phyloP scores from a whole-genome alignment of 2,888 invertebrate genomes.

The Trachelus stipa region DNA sequence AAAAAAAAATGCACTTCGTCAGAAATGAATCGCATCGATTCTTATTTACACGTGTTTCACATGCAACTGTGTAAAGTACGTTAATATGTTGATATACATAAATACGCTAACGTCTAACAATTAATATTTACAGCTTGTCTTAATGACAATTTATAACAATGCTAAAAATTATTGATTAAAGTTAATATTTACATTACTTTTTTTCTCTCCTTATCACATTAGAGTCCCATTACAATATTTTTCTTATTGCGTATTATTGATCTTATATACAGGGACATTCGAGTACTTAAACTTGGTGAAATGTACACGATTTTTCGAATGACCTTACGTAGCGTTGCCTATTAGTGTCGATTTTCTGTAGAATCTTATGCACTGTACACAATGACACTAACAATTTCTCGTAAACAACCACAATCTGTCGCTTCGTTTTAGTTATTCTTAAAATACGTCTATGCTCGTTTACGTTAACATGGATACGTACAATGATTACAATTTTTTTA shows the following conservation, averaged over 20 bases:
- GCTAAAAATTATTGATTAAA: conserved; percentile 12
- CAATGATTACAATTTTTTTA: not conserved
- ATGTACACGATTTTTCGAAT: conserved; percentile 30
- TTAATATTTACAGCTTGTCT: conserved; percentile 15
- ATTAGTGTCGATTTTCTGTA: not conserved
- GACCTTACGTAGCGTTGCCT: not conserved
- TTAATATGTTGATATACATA: not conserved
- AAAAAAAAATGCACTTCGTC: not conserved
- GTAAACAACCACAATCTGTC: not conserved
- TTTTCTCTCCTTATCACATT: not conserved
- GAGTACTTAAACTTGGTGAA: conserved; percentile 24
- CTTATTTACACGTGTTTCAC: not conserved
- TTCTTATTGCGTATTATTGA: conserved; percentile 10
- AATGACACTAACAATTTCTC: not conserved
- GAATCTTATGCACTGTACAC: not conserved
- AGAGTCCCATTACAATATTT: not conserved
- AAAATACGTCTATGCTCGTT: not conserved
- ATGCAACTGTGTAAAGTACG: not conserved
- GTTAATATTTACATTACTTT: conserved; percentile 34
- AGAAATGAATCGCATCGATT: not conserved
- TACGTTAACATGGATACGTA: not conserved
- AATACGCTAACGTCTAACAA: conserved; percentile 16
- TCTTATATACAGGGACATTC: conserved; percentile 41
- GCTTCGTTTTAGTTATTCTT: not conserved
- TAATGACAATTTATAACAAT: conserved; percentile 12